A percentile compares a stretch with the other conserved stretches of the same genome.
Conservation (phyloP, 2,113 vertebrate species). For the Motacilla tschutschensis region DNA sequence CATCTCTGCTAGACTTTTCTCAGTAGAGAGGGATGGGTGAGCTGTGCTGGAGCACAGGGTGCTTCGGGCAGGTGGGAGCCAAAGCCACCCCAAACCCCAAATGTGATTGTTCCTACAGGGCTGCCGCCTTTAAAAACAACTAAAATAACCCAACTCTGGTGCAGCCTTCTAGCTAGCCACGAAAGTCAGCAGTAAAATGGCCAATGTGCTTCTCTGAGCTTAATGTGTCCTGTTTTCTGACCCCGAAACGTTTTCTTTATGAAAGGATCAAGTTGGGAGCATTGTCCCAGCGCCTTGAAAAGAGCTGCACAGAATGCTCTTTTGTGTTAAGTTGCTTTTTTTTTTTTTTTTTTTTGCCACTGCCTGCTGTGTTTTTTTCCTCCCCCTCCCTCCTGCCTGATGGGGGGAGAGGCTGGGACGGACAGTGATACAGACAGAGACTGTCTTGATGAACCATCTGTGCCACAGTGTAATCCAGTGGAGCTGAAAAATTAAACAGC, state of each 20-base stretch:
- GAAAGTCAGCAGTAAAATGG: slow-evolving; percentile 82
- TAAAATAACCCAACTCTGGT: slow-evolving; percentile 25
- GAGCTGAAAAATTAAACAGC: slow-evolving; percentile 84
- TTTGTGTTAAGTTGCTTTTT: slow-evolving; percentile 85
- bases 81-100: slow-evolving; percentile 32
- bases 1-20: slow-evolving; percentile 72
- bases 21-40: slow-evolving; percentile 32
- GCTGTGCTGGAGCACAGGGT: slow-evolving; percentile 5
- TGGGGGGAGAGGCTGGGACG: slow-evolving; percentile 75
- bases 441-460: slow-evolving; percentile 93
- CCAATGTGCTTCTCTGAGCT: slow-evolving; percentile 84
- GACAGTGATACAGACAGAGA: slow-evolving; percentile 78
- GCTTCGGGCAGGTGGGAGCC: background rate
- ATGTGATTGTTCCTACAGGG: slow-evolving; percentile 25
- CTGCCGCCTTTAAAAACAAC: slow-evolving; percentile 38
- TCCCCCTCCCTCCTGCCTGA: slow-evolving; percentile 51
- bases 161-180: slow-evolving; percentile 59
- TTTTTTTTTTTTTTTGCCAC: slow-evolving; percentile 74
- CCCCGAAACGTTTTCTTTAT: slow-evolving; percentile 87
- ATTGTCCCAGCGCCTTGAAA: slow-evolving; percentile 86
- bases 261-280: slow-evolving; percentile 83
- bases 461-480: slow-evolving; percentile 85
- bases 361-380: slow-evolving; percentile 80
- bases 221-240: slow-evolving; percentile 86
- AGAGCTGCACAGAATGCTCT: slow-evolving; percentile 90